Evolutionary conservation across 2,797 vertebrate genomes (phyloP), one percentile per base, ranked within the genome.

Genomic region (Pteropus rufus): DNA sequence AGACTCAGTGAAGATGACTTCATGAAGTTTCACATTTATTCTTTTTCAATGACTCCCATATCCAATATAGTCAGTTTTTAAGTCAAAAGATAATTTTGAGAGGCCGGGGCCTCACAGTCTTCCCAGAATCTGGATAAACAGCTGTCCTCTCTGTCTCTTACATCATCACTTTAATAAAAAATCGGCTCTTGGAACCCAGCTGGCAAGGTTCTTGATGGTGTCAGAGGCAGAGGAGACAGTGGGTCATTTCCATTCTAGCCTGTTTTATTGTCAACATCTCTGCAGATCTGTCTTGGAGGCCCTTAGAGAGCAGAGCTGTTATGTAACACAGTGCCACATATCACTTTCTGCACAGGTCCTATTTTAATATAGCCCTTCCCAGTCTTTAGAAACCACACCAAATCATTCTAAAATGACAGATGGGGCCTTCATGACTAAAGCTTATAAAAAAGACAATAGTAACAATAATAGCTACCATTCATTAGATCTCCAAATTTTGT

Each of bases 71-170:
- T 97, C 24, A 90, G 31, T 80, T 96, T 97, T 96, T 91, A 91
- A 95, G 91, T 96, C 95, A 96, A 98, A 86, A 92, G 88, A 94
- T 97, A 90, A 97, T 98, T 97, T 75, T 95, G 92, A 97, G 90
- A 97, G 97, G 82, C 54, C 81, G 39, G 52, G 77, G 67, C 12
- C 44, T 80, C 65, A 97, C 81, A 90, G 90, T 79, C 95, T 52
- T 91, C n/a, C 52, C 41, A 21, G 10, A 96, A 89, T 54, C 39
- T 76, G 96, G 87, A 96, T 83, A 98, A 94, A 29, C 89, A 86
- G 82, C 75, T 96, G 62, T 93, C 96, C 65, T 41, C 95, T 94
- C 91, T 97, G 97, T 83, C 54, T 98, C 95, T 97, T 7, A 15
- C 89, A 77, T 96, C 95, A 97, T 96, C 79, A 56, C 76, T 90